These are phyloP conservation scores for Tillus elongatus DNA, from an alignment of 2,888 invertebrate species.

Conservation along the genomic window DNA sequence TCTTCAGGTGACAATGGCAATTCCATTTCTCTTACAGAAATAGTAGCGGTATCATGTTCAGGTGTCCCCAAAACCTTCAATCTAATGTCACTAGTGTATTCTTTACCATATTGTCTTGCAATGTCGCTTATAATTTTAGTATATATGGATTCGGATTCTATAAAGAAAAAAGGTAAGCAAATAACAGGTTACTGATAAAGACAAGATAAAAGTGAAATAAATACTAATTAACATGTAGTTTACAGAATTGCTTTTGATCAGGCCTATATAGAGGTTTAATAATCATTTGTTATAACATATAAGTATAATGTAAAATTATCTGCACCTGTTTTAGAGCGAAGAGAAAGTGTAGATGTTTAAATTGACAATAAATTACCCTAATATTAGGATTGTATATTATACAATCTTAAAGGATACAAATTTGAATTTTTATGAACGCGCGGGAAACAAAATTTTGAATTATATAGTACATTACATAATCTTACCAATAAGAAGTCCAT, in stretches of 20 bases:
- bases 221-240: conserved; percentile 8
- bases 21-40: conserved; percentile 47
- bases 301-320: no score
- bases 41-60: conserved; percentile 44
- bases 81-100: conserved; percentile 65
- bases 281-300: no score
- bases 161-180: conserved; percentile 21
- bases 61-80: conserved; percentile 46
- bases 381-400: no score
- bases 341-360: no score
- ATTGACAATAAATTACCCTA: no score
- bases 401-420: no score
- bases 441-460: conserved; percentile 7
- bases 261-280: no score
- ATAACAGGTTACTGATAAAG: conserved; percentile 13
- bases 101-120: conserved; percentile 60
- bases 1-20: conserved; percentile 55
- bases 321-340: no score
- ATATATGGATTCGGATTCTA: conserved; percentile 78
- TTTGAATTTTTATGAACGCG: conserved; percentile 6
- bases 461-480: conserved; percentile 8
- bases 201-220: not conserved
- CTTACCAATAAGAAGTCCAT: conserved; percentile 54
- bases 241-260: no score
- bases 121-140: conserved; percentile 63